Conservation (phyloP, 1,140 invertebrate genomes). For the Aphelenchoides besseyi region DNA sequence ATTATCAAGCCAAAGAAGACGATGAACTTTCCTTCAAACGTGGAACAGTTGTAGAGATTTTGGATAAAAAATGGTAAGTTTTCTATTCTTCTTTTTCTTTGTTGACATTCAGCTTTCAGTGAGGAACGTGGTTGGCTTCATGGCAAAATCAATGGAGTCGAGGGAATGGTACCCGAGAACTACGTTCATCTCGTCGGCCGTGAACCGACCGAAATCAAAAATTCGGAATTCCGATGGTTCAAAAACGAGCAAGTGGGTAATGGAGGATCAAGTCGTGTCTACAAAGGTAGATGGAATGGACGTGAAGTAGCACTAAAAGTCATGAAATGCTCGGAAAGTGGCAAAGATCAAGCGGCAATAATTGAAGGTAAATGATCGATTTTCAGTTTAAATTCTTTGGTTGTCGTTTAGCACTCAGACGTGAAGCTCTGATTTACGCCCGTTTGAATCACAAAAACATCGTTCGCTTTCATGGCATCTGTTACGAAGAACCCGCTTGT, state of each 20-base stretch:
- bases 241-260: background rate
- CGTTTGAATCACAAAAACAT: conserved; percentile 17
- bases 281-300: conserved; percentile 1
- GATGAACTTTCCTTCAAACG: conserved; percentile 13
- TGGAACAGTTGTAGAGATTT: conserved; percentile 17
- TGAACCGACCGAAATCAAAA: background rate
- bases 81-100: background rate
- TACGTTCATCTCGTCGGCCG: conserved; percentile 11
- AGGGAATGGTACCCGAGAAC: conserved; percentile 21
- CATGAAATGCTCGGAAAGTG: background rate
- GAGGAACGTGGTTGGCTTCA: conserved; percentile 14
- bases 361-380: conserved; percentile 8
- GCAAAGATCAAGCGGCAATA: background rate
- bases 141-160: background rate
- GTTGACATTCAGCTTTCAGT: background rate
- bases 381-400: background rate
- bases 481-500: background rate
- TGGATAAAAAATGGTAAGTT: conserved; percentile 15
- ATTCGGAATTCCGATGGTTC: background rate
- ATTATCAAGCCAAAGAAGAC: conserved; percentile 8
- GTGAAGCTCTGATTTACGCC: conserved; percentile 10
- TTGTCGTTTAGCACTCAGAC: background rate
- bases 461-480: conserved; percentile 10
- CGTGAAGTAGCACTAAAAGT: conserved; percentile 11
- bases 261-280: conserved; percentile 3